Percentiles rank a stretch among this genome's conserved stretches.
Conservation (phyloP, 2,113 vertebrate species). For the Aphyosemion australe region DNA sequence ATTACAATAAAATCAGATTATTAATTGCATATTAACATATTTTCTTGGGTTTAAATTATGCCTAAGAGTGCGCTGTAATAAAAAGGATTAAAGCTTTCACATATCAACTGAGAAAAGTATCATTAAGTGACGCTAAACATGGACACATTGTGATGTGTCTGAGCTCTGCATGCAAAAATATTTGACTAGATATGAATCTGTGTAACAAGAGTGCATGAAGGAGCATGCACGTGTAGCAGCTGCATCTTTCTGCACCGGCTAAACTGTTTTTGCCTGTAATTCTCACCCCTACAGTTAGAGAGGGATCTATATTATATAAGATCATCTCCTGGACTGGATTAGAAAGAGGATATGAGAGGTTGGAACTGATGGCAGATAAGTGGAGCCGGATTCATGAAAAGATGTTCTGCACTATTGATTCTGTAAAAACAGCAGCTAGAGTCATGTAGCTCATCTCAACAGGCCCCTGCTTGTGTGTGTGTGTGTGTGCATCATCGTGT, state of each 20-base stretch:
- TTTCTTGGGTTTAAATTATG: neutral
- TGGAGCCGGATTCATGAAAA: too few species aligned
- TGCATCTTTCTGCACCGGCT: neutral
- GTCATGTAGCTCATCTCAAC: neutral
- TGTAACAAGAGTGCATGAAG: neutral
- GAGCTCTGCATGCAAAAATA: neutral
- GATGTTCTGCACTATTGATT: too few species aligned
- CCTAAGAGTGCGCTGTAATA: slow-evolving; percentile 14
- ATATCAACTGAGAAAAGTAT: slow-evolving; percentile 43
- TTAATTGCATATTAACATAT: slow-evolving; percentile 6
- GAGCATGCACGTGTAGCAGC: neutral
- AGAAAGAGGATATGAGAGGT: neutral
- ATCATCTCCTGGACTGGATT: slow-evolving; percentile 49
- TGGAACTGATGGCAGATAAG: too few species aligned
- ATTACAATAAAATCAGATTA: neutral
- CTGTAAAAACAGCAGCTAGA: neutral
- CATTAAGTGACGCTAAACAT: slow-evolving; percentile 48
- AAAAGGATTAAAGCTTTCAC: slow-evolving; percentile 63
- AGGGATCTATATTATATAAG: slow-evolving; percentile 50
- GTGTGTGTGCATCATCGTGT: neutral
- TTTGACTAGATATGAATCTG: neutral
- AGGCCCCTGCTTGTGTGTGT: neutral
- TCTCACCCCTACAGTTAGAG: neutral
- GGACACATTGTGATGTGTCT: slow-evolving; percentile 5
- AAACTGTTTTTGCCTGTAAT: neutral